Percentiles rank a stretch among this genome's conserved stretches.
Conservation (phyloP, 1,140 invertebrate genomes). For the Atta colombica region DNA sequence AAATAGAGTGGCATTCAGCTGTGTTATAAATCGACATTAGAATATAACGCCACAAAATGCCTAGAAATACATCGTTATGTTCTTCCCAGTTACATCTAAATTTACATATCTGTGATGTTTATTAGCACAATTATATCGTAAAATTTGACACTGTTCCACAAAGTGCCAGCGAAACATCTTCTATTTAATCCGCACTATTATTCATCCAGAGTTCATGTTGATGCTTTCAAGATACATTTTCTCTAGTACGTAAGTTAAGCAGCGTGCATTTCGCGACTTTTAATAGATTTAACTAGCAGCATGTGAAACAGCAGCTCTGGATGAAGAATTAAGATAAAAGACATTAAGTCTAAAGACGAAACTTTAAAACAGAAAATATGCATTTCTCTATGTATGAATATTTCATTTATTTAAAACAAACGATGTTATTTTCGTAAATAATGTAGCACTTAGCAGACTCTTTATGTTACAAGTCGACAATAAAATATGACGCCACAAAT, state of each 20-base stretch:
- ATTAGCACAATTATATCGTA: constrained; percentile 23
- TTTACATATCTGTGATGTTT: background rate
- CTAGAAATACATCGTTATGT: background rate
- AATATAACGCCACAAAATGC: background rate
- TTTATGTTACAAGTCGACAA: background rate
- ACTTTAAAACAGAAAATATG: background rate
- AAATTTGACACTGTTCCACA: constrained; percentile 3
- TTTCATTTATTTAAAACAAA: background rate
- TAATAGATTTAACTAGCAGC: background rate
- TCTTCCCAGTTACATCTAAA: background rate
- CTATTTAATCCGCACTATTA: constrained; percentile 35
- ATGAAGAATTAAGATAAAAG: background rate
- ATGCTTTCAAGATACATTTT: constrained; percentile 43
- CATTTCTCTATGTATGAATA: background rate
- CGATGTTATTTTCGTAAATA: background rate
- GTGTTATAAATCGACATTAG: background rate
- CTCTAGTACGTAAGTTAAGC: background rate
- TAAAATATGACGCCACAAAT: background rate
- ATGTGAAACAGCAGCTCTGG: background rate
- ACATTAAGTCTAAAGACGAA: background rate
- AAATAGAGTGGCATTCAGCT: background rate
- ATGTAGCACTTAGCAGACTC: background rate
- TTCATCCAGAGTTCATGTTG: constrained; percentile 32
- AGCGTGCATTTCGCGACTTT: background rate
- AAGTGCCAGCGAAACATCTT: background rate